These are phyloP conservation scores for Incurvaria masculella DNA, from an alignment of 2,888 invertebrate species.

Conservation along the genomic window DNA sequence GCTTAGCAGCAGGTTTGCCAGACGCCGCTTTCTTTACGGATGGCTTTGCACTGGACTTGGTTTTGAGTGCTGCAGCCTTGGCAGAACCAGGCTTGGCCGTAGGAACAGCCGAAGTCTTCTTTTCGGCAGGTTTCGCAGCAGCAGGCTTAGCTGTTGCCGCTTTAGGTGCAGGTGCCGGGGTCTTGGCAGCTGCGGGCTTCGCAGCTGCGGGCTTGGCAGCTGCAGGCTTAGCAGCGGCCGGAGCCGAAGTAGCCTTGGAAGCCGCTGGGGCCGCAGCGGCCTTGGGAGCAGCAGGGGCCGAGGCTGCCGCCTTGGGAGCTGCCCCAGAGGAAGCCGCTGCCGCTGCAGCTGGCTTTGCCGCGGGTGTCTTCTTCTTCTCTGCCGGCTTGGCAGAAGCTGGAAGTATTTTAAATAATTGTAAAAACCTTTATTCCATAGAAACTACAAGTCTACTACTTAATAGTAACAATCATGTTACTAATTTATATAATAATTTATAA, in stretches of 20 bases:
- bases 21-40: slow-evolving; percentile 51
- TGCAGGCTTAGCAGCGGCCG: slow-evolving; percentile 35
- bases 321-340: slow-evolving; percentile 23
- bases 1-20: slow-evolving; percentile 34
- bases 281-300: slow-evolving; percentile 28
- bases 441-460: too few species aligned
- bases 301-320: slow-evolving; percentile 27
- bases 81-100: slow-evolving; percentile 53
- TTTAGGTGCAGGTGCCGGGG: slow-evolving; percentile 21
- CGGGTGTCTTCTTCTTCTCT: slow-evolving; percentile 46
- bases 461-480: too few species aligned
- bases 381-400: slow-evolving; percentile 32
- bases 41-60: slow-evolving; percentile 51
- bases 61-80: slow-evolving; percentile 48
- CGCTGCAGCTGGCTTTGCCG: slow-evolving; percentile 58
- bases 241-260: slow-evolving; percentile 44
- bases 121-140: slow-evolving; percentile 33
- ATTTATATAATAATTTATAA: too few species aligned
- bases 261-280: slow-evolving; percentile 28
- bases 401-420: too few species aligned
- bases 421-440: too few species aligned
- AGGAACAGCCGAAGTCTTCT: slow-evolving; percentile 36
- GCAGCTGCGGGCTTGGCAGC: slow-evolving; percentile 35
- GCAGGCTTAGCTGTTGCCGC: slow-evolving; percentile 32
- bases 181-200: slow-evolving; percentile 36